Conservation (phyloP, 2,888 invertebrate genomes). For the Stictocephala bisonia region DNA sequence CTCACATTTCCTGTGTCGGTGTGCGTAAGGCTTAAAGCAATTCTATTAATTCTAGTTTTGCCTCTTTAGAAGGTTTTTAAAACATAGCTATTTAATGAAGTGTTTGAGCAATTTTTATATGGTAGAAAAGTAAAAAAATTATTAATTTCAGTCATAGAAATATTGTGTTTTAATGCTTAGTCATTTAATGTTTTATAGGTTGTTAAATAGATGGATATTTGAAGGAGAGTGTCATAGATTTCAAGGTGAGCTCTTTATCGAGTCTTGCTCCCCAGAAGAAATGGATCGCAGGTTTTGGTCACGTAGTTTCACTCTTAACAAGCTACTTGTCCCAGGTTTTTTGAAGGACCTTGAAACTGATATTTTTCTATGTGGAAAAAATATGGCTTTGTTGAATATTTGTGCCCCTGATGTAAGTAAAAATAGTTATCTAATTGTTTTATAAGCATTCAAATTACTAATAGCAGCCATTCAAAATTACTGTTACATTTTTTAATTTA, state of each 20-base stretch:
- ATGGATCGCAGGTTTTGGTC: conserved; percentile 39
- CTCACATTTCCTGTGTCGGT: too few species aligned
- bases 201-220: conserved; percentile 46
- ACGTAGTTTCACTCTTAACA: conserved; percentile 17
- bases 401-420: conserved; percentile 42
- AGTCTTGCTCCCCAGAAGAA: background rate
- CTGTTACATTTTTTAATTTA: too few species aligned
- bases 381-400: conserved; percentile 39
- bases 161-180: background rate
- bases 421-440: too few species aligned
- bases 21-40: too few species aligned
- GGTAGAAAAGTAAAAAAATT: background rate
- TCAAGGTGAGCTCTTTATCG: conserved; percentile 41
- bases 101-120: background rate
- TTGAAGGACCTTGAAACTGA: conserved; percentile 32
- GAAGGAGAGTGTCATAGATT: conserved; percentile 40
- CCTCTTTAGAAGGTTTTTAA: background rate
- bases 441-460: too few species aligned
- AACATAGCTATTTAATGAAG: background rate
- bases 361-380: conserved; percentile 44
- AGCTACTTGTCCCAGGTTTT: conserved; percentile 32
- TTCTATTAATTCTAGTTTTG: background rate
- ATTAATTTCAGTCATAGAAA: background rate
- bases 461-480: too few species aligned
- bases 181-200: background rate